phyloP scores from a whole-genome alignment of 2,888 invertebrate species.

The Phytoseiulus persimilis region DNA sequence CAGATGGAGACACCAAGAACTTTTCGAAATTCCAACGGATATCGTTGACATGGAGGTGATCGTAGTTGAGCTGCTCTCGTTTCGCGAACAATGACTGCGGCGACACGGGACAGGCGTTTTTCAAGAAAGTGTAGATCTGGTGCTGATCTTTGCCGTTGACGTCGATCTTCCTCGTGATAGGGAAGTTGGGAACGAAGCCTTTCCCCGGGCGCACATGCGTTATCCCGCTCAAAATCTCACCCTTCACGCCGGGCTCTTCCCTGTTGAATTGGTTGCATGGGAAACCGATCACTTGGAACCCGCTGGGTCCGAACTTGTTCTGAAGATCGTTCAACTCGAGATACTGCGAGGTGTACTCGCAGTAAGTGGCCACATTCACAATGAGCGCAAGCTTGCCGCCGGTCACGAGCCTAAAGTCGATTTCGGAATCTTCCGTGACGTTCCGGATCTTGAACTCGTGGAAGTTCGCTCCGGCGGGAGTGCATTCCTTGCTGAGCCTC shows the following conservation, averaged over 20 bases:
- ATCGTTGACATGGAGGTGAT: conserved; percentile 49
- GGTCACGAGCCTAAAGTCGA: background rate
- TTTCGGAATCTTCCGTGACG: conserved; percentile 11
- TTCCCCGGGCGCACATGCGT: conserved; percentile 53
- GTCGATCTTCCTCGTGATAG: conserved; percentile 51
- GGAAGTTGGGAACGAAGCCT: conserved; percentile 52
- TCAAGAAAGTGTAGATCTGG: conserved; percentile 52
- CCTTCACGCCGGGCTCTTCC: conserved; percentile 51
- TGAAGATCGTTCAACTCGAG: conserved; percentile 41
- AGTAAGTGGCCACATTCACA: conserved; percentile 41
- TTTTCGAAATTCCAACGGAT: conserved; percentile 53
- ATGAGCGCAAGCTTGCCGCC: conserved; percentile 33
- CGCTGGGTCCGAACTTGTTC: conserved; percentile 27
- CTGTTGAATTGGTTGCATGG: conserved; percentile 40
- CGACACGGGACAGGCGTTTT: conserved; percentile 48
- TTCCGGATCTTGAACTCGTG: conserved; percentile 29
- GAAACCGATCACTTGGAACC: conserved; percentile 39
- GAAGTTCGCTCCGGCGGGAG: background rate
- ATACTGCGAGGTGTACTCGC: conserved; percentile 40
- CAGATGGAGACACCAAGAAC: conserved; percentile 48
- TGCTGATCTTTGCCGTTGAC: conserved; percentile 53
- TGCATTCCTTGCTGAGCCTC: conserved; percentile 22
- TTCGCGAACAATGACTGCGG: conserved; percentile 48
- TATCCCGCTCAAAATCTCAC: conserved; percentile 53
- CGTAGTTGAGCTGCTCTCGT: conserved; percentile 47